Evolutionary conservation across 2,888 invertebrate species (phyloP), one percentile per base, ranked within the genome.

Genomic region (Cryptosula pallasiana): DNA sequence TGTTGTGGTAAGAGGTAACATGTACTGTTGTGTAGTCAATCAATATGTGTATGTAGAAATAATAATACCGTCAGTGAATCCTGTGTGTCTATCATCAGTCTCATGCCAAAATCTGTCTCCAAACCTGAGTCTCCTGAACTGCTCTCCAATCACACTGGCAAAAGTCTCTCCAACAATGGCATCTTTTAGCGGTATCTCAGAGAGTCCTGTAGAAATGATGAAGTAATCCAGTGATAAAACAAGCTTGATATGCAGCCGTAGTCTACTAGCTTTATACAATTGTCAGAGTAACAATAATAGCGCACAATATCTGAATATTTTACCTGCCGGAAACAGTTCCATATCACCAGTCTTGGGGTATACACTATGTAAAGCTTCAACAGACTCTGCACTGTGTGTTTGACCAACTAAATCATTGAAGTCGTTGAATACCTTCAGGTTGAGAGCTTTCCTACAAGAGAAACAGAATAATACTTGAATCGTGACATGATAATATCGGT

Each of bases 61-160:
- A n/a, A n/a, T n/a, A n/a, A n/a, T 55, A 55, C 55, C 25, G n/a
- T 5, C 20, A 5, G 34, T 69, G 69, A 69, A 69, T 69, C 69
- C 25, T 13, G 29, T 27, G 5, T 27, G 27, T 32, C 34, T 32
- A 25, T 69, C 29, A 32, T 69, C n/a, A 32, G 32, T 69, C 69
- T 69, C 34, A 27, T 69, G 35, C 34, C 35, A 69, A 32, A 69
- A 69, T 69, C 69, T 32, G 69, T 69, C 69, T 69, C 69, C 69
- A 34, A 32, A 35, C 69, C 29, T 69, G 5, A 69, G 3, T 16
- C 35, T 35, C 20, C 69, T 32, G 34, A 69, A 34, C 69, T 69
- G 69, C 69, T 34, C 35, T 9, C 34, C 69, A 34, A 69, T 69
- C n/a, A 69, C 20, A n/a, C 29, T 69, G 25, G 34, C 69, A n/a